Evolutionary conservation across 2,113 vertebrate species (phyloP).

Genomic region (Paratilapia polleni): DNA sequence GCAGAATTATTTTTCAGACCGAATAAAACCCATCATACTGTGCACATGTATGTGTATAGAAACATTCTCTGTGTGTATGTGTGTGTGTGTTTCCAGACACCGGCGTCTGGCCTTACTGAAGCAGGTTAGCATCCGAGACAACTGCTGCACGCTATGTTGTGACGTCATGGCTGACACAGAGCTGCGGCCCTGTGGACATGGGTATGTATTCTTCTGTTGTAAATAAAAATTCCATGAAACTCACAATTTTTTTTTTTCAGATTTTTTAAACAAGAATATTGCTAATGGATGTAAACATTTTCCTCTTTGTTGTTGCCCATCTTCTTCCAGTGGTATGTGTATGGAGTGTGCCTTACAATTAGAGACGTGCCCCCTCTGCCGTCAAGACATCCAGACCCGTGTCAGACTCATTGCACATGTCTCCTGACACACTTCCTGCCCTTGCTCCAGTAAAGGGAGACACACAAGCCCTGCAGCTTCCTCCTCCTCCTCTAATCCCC

Average conservation of each 20-base stretch:
- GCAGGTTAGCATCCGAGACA: conserved; percentile 98
- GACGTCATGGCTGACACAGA: conserved; percentile 98
- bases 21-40: not conserved
- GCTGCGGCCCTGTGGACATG: conserved; percentile 94
- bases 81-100: conserved; percentile 81
- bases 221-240: not conserved
- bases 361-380: conserved; percentile 98
- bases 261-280: not conserved
- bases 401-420: conserved; percentile 98
- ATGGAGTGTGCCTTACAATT: conserved; percentile 99
- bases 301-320: not conserved
- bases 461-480: conserved; percentile 48
- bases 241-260: not conserved
- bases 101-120: conserved; percentile 94
- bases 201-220: conserved; percentile 78
- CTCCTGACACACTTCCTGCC: conserved; percentile 88
- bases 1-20: not conserved
- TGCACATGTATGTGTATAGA: not conserved
- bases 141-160: conserved; percentile 98
- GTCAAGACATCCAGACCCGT: conserved; percentile 96
- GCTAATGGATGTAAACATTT: not conserved
- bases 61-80: not conserved
- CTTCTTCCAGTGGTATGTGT: conserved; percentile 89
- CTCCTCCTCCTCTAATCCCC: conserved; percentile 43
- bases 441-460: conserved; percentile 50